Evolutionary conservation across 1,140 invertebrate genomes (phyloP).

Genomic region (Eufriesea mexicana): DNA sequence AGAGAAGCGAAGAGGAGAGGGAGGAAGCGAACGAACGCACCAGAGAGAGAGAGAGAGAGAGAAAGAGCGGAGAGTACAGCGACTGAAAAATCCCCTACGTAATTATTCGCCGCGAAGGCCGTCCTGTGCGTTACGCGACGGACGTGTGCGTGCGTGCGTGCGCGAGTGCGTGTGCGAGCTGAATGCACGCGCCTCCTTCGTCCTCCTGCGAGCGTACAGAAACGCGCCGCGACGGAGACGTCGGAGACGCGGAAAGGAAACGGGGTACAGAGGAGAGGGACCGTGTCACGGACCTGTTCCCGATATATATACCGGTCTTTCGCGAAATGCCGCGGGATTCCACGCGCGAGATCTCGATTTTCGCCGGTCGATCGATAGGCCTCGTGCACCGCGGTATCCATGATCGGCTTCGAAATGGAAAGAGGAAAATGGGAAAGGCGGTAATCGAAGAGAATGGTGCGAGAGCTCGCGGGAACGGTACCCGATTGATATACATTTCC

Average conservation of each 20-base stretch:
- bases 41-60: not conserved
- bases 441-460: too few relatives aligned
- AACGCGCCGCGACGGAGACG: conserved; percentile 6
- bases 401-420: too few relatives aligned
- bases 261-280: conserved; percentile 7
- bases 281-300: conserved; percentile 68
- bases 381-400: too few relatives aligned
- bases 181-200: conserved; percentile 45
- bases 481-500: conserved; percentile 23
- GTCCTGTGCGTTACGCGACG: conserved; percentile 71
- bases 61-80: conserved; percentile 8
- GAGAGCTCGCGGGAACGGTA: not conserved
- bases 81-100: conserved; percentile 74
- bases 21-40: not conserved
- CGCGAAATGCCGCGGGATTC: conserved; percentile 72
- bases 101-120: conserved; percentile 77
- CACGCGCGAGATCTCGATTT: conserved; percentile 57
- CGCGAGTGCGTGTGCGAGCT: conserved; percentile 13
- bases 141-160: conserved; percentile 51
- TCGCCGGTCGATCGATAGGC: conserved; percentile 31
- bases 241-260: not conserved
- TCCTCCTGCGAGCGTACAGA: conserved; percentile 18
- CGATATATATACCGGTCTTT: conserved; percentile 74
- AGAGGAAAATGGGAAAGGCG: too few relatives aligned
- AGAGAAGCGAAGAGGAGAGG: not conserved